Evolutionary conservation across 2,888 invertebrate genomes (phyloP).

Genomic region (Holacanthella duospinosa): DNA sequence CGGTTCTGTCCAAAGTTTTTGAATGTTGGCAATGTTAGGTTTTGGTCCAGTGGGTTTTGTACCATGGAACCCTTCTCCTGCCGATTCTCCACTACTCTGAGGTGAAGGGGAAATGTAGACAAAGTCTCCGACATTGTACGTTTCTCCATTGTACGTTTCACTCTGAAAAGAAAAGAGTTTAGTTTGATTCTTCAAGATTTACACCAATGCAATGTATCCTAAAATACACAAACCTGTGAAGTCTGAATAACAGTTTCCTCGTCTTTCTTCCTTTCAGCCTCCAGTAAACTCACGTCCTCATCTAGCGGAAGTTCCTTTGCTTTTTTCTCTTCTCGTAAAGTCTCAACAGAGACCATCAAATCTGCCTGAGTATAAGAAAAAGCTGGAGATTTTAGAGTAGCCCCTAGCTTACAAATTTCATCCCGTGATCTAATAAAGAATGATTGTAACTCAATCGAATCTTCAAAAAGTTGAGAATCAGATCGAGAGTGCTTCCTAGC

Average conservation of each 20-base stretch:
- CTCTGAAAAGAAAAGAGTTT: conserved; percentile 22
- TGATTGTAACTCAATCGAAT: conserved; percentile 82
- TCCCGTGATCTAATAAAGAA: conserved; percentile 65
- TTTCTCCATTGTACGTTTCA: conserved; percentile 62
- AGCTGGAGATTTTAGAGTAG: conserved; percentile 75
- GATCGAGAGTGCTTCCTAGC: conserved; percentile 77
- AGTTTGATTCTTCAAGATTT: neutral
- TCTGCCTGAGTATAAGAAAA: conserved; percentile 66
- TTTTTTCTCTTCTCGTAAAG: conserved; percentile 62
- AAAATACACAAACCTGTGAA: conserved; percentile 16
- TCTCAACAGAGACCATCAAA: conserved; percentile 62
- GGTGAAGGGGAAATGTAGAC: conserved; percentile 57
- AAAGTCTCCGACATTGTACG: conserved; percentile 76
- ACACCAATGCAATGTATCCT: conserved; percentile 2
- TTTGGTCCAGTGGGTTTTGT: conserved; percentile 48
- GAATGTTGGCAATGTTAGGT: conserved; percentile 71
- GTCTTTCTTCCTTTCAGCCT: conserved; percentile 30
- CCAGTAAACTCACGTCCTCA: conserved; percentile 45
- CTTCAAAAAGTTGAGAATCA: conserved; percentile 92
- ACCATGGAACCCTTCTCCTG: conserved; percentile 9
- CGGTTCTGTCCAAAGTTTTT: conserved; percentile 75
- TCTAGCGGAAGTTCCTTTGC: conserved; percentile 68
- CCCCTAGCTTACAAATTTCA: conserved; percentile 64
- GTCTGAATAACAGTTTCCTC: conserved; percentile 20
- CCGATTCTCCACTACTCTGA: conserved; percentile 24